Evolutionary conservation across 2,888 invertebrate species (phyloP).

Genomic region (Neocrepidodera transversa): DNA sequence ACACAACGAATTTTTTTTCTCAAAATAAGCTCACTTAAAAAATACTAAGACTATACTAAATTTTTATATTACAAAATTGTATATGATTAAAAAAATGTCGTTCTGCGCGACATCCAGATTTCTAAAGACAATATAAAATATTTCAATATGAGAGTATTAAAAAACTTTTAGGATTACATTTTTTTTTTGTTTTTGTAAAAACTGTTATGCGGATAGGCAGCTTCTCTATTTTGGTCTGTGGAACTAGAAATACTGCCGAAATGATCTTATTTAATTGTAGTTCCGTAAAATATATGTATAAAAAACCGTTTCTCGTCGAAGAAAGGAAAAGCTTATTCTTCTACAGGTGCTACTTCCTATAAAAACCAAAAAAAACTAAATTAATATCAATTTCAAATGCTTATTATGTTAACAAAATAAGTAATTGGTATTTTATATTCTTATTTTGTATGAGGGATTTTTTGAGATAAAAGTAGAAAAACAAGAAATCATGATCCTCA

Average conservation of each 20-base stretch:
- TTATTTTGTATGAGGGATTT: too few species aligned
- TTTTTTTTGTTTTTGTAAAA: slow-evolving; percentile 40
- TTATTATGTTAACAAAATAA: too few species aligned
- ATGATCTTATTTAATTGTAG: slow-evolving; percentile 50
- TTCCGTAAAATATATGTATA: slow-evolving; percentile 50
- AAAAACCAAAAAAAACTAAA: too few species aligned
- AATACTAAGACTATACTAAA: slow-evolving; percentile 55
- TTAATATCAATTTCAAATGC: too few species aligned
- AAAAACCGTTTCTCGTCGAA: slow-evolving; percentile 37
- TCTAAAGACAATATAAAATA: slow-evolving; percentile 58
- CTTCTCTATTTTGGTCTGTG: slow-evolving; percentile 56
- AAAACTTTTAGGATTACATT: slow-evolving; percentile 47
- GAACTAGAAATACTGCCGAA: slow-evolving; percentile 54
- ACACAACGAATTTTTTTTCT: slow-evolving; percentile 43
- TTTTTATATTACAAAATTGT: slow-evolving; percentile 59
- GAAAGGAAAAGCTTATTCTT: slow-evolving; percentile 52
- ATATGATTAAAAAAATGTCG: slow-evolving; percentile 58
- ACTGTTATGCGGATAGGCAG: slow-evolving; percentile 53
- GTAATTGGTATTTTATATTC: too few species aligned
- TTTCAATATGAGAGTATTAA: slow-evolving; percentile 55
- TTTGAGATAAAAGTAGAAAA: too few species aligned
- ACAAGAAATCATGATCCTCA: too few species aligned
- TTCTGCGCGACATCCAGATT: slow-evolving; percentile 55
- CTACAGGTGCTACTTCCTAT: slow-evolving; percentile 51
- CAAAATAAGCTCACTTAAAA: slow-evolving; percentile 49